These are phyloP conservation scores for Escarpia spicata DNA, from an alignment of 2,888 invertebrate genomes.

Conservation along the genomic window DNA sequence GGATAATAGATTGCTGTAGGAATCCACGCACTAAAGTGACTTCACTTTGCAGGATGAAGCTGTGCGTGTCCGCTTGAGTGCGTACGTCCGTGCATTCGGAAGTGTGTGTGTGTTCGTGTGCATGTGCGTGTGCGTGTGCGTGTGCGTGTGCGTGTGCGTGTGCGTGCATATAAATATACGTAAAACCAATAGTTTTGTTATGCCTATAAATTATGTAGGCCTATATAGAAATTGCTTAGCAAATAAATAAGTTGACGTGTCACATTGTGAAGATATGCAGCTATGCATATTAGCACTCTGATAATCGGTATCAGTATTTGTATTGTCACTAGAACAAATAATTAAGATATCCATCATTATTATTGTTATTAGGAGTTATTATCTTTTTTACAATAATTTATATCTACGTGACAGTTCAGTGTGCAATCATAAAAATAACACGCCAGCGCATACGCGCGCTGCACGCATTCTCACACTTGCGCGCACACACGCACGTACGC, in stretches of 20 bases:
- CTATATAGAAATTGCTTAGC: background rate
- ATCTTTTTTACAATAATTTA: no score
- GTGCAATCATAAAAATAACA: background rate
- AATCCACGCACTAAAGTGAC: background rate
- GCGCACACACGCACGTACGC: background rate
- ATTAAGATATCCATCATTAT: no score
- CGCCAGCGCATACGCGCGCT: background rate
- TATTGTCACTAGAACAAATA: background rate
- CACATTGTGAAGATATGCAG: background rate
- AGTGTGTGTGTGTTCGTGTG: no score
- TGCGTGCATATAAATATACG: no score
- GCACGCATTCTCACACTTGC: background rate
- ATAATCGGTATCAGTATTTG: background rate
- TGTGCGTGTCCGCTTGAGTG: no score
- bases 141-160: no score
- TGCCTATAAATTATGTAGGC: no score
- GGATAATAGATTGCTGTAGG: background rate
- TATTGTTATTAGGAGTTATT: no score
- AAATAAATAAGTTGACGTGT: background rate
- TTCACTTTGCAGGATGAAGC: no score
- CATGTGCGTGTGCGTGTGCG: no score
- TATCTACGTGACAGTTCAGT: background rate
- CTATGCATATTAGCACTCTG: background rate
- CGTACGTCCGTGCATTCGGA: no score
- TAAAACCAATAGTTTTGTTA: no score